Conservation (phyloP, 2,797 vertebrate species). For the Protosalanx chinensis region DNA sequence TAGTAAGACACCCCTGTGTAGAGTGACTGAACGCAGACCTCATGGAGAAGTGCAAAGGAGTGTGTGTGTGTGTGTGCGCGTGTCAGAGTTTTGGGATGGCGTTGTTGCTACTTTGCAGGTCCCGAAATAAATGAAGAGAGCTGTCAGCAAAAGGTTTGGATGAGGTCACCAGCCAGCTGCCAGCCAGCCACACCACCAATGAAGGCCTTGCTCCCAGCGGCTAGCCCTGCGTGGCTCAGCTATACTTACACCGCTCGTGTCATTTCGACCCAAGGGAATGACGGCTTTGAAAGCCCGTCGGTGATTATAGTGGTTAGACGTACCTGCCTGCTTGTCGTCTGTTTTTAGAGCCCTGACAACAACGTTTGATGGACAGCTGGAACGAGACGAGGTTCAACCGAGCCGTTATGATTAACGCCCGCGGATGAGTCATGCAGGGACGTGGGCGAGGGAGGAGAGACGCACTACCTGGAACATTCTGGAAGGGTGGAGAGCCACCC, state of each 20-base stretch:
- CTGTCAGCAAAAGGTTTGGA: neutral
- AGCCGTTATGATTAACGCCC: conserved; percentile 45
- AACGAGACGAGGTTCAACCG: conserved; percentile 45
- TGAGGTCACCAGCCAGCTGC: neutral
- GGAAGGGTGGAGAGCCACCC: conserved; percentile 31
- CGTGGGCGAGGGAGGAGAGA: conserved; percentile 46
- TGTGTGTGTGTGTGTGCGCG: neutral
- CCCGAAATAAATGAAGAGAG: conserved; percentile 1
- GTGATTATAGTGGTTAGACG: conserved; percentile 59
- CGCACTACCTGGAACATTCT: conserved; percentile 42
- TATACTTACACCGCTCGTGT: neutral
- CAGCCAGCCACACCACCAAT: neutral
- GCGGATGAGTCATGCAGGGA: conserved; percentile 41
- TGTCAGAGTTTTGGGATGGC: neutral
- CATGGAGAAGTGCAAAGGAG: neutral
- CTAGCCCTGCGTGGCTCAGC: neutral
- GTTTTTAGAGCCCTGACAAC: conserved; percentile 56
- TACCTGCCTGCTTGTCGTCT: conserved; percentile 51
- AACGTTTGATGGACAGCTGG: conserved; percentile 47
- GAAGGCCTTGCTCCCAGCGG: neutral
- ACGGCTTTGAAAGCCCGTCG: conserved; percentile 36
- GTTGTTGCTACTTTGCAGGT: neutral
- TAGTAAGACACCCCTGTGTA: conserved; percentile 2
- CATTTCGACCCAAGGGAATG: conserved; percentile 32
- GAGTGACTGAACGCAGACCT: conserved; percentile 20